Evolutionary conservation across 2,888 invertebrate species (phyloP), one percentile per base, ranked within the genome.

Genomic region (Cyrtodaria siliqua): DNA sequence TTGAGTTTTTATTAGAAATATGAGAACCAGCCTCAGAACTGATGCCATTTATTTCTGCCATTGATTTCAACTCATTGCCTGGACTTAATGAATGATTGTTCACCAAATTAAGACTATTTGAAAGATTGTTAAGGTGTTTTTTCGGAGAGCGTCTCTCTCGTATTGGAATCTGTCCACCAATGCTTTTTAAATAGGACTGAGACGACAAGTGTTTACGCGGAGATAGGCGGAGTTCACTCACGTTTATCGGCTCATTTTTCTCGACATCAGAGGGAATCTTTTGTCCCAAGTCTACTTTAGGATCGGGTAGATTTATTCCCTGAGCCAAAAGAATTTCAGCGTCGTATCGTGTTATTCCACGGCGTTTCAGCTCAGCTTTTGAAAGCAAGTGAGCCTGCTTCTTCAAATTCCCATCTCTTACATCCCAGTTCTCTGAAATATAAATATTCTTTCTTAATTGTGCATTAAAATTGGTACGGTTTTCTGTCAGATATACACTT

Each of bases 311-410:
- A 18, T 78, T 78, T 4, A 88, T 81, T 4, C 91, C 91, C 79
- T 91, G 91, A 24, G 89, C 85, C 9, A 92, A 83, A 33, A 92
- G 83, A 26, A 92, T 88, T 82, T 92, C 92, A 1, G 92, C 92
- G 87, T 92, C 91, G 64, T 91, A 92, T 8, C 91, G 79, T 14
- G 92, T 92, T 38, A 92, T 91, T 2, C 92, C 92, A 18, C 92
- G 82, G 42, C 86, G 78, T 69, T 91, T 92, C 20, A 92, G 74
- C 67, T 92, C 92, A 16, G 87, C 86, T 55, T 88, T 83, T 38
- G 86, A 90, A 66, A 92, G 74, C 23, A 92, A 84, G 71, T 91
- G 91, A 0, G 91, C 88, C 33, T 89, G 88, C 52, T 90, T 90
- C 72, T 90, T 86, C 49, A 92, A 72, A 72, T 92, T 91, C 27